Evolutionary conservation across 2,797 vertebrate species (phyloP).

Genomic region (Leptatherina wallacei): DNA sequence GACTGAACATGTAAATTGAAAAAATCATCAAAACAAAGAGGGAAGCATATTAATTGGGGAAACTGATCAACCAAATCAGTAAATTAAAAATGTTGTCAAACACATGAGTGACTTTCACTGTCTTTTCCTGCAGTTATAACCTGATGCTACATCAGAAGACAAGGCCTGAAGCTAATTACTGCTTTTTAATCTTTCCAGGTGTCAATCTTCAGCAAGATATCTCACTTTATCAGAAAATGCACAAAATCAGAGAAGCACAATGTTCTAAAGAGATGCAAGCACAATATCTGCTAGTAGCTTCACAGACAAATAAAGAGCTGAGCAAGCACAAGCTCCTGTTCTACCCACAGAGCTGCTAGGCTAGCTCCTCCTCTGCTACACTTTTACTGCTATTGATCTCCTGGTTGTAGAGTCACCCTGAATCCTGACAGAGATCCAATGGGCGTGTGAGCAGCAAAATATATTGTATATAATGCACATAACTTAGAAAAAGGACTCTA

Average conservation of each 20-base stretch:
- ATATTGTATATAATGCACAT: constrained; percentile 29
- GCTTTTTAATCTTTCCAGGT: not conserved
- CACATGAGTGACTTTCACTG: not conserved
- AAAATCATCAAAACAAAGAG: not conserved
- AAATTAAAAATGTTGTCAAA: not conserved
- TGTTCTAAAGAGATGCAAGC: constrained; percentile 13
- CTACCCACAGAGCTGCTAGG: constrained; percentile 40
- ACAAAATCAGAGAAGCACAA: not conserved
- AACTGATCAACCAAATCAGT: not conserved
- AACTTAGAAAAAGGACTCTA: not conserved
- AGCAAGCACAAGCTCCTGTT: constrained; percentile 68
- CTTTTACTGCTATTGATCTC: constrained; percentile 75
- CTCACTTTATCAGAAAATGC: not conserved
- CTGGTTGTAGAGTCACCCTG: constrained; percentile 51
- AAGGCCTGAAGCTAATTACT: not conserved
- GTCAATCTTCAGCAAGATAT: not conserved
- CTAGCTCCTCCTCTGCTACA: constrained; percentile 38
- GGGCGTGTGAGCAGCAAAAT: constrained; percentile 27
- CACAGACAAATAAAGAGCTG: constrained; percentile 60
- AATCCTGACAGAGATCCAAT: constrained; percentile 46
- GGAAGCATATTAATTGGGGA: not conserved
- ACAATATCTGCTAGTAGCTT: constrained; percentile 9
- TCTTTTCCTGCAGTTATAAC: not conserved
- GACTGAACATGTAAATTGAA: not conserved
- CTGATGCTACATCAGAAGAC: constrained; percentile 4